Base-by-base conservation (phyloP, 2,888 invertebrate genomes). In the Bombylius discolor region DNA sequence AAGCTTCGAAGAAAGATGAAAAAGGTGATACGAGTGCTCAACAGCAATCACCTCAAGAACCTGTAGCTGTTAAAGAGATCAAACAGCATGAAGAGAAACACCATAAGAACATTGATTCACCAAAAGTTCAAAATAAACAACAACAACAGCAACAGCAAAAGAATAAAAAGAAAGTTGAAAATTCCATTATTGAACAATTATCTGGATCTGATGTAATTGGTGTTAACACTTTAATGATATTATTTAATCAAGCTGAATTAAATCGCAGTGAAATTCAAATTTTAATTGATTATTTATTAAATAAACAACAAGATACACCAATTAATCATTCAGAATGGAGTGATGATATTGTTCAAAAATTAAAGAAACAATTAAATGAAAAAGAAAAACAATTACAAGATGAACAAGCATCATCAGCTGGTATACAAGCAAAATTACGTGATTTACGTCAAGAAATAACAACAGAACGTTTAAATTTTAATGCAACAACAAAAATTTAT, bases 251-350 rank as follows among this genome's bases (percentile, higher is more conserved):
- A 64, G 87, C 91, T 60, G 84, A 87, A 63, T 79, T 95, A 51
- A 88, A 88, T 61, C 88, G 89, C 64, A 84, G 82, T 57, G 94
- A 95, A 76, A 87, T 92, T 63, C 94, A 94, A 77, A 82, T 86
- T 63, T 80, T 94, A 56, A 92, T 93, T 64, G 92, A 95, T 72
- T 83, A 88, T 62, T 79, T 95, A 64, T 79, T 94, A 64, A 91
- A 92, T 76, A 91, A 91, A 70, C 92, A 92, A 71, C 84, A 89
- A 70, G 85, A 85, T 70, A 85, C 85, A 60, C 78, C 82, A 62
- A 70, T 72, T 36, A 79, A 84, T 62, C 83, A 87, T 67, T 84
- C 88, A 4, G 91, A 92, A 67, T 91, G 91, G 91, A 84, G 84
- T 53, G 89, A 90, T 82, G 93, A 94, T 71, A 89, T 91, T 2